Percentiles rank a stretch among this genome's conserved stretches.
These are phyloP conservation scores for Ormyrus labotus DNA, from an alignment of 2,888 invertebrate species.

Conservation along the genomic window DNA sequence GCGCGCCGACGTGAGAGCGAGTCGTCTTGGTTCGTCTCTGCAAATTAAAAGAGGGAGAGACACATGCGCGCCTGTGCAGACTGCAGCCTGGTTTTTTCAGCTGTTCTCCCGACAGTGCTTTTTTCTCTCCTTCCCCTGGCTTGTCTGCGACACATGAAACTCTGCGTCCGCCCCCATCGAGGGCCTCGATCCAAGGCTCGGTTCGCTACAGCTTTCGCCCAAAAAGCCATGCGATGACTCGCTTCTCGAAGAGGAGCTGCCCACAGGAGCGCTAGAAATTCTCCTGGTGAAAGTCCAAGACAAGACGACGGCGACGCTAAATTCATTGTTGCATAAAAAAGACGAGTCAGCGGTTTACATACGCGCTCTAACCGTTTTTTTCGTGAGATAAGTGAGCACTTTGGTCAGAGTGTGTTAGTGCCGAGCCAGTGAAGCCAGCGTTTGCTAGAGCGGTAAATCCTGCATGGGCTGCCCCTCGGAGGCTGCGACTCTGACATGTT, in stretches of 20 bases:
- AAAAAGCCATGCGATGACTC: neutral
- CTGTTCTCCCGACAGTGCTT: conserved; percentile 24
- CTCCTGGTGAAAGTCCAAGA: conserved; percentile 50
- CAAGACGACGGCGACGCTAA: neutral
- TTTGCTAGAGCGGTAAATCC: no score
- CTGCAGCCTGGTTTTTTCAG: conserved; percentile 29
- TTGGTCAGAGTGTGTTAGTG: no score
- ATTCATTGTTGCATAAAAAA: neutral
- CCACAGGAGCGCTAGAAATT: conserved; percentile 42
- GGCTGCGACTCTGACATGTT: no score
- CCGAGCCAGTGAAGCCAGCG: no score
- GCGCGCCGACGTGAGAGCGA: conserved; percentile 34
- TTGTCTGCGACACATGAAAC: conserved; percentile 32
- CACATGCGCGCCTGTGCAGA: neutral
- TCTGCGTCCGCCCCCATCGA: conserved; percentile 31
- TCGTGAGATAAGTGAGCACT: neutral
- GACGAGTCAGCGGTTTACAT: neutral
- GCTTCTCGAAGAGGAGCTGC: conserved; percentile 13
- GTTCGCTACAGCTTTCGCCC: conserved; percentile 12
- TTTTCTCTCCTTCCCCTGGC: conserved; percentile 13
- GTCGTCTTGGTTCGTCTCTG: neutral
- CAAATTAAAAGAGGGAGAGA: neutral
- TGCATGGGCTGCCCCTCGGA: no score
- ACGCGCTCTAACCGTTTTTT: conserved; percentile 32
- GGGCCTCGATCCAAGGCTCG: conserved; percentile 4